Conservation (phyloP, 1,140 invertebrate genomes). For the Drosophila busckii region DNA sequence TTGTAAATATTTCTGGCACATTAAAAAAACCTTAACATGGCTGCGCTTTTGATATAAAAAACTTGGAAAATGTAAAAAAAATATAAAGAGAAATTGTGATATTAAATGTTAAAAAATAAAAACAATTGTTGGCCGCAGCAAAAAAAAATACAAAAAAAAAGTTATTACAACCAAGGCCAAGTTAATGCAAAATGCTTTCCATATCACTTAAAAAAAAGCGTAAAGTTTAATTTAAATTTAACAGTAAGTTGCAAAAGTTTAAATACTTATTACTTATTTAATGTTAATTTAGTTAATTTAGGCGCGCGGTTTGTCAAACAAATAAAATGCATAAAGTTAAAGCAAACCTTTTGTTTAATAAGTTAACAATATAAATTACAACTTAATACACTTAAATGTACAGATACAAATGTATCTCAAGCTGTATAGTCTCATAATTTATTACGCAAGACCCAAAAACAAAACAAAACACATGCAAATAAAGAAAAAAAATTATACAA, state of each 20-base stretch:
- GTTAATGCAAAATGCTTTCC: slow-evolving; percentile 61
- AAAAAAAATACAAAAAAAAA: slow-evolving; percentile 32
- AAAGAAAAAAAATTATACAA: slow-evolving; percentile 46
- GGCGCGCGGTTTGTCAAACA: slow-evolving; percentile 34
- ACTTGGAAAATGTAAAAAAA: slow-evolving; percentile 19
- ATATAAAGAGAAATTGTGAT: slow-evolving; percentile 58
- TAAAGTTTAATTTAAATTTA: no score
- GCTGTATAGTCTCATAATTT: slow-evolving; percentile 73
- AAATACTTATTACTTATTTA: slow-evolving; percentile 36
- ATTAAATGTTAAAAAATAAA: slow-evolving; percentile 60
- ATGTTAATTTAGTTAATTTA: slow-evolving; percentile 75
- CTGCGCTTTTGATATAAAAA: slow-evolving; percentile 48
- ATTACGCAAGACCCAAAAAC: slow-evolving; percentile 46
- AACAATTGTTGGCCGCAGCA: slow-evolving; percentile 22
- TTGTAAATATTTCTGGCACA: slow-evolving; percentile 28
- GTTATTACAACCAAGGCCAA: slow-evolving; percentile 15
- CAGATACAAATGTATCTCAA: slow-evolving; percentile 50
- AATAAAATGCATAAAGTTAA: neutral
- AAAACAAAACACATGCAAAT: slow-evolving; percentile 38
- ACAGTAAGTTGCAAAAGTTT: no score
- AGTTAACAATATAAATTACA: slow-evolving; percentile 38
- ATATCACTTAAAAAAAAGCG: slow-evolving; percentile 49
- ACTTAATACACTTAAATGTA: slow-evolving; percentile 36
- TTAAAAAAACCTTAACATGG: slow-evolving; percentile 39
- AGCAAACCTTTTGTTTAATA: slow-evolving; percentile 31